These are phyloP conservation scores for Arenaria interpres DNA, from an alignment of 2,113 vertebrate genomes.

Conservation along the genomic window DNA sequence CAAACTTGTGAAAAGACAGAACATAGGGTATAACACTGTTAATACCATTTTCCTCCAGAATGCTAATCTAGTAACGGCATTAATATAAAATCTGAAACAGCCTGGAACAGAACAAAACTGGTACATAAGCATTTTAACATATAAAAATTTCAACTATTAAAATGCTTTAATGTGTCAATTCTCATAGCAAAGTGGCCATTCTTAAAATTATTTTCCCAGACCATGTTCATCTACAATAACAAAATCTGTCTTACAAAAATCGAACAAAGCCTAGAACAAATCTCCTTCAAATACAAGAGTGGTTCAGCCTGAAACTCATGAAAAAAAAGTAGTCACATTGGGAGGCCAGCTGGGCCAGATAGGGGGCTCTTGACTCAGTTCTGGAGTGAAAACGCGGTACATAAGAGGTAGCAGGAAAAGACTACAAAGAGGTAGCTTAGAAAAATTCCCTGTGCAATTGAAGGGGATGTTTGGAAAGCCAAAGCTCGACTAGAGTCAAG, in stretches of 20 bases:
- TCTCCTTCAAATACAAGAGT: background rate
- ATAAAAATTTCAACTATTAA: background rate
- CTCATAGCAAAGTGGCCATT: background rate
- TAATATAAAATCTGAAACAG: background rate
- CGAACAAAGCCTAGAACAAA: background rate
- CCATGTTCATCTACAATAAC: background rate
- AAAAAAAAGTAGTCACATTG: accelerated
- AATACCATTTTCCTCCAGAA: background rate
- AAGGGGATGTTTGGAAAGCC: background rate
- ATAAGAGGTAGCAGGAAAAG: background rate
- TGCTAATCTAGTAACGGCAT: background rate
- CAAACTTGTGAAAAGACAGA: background rate
- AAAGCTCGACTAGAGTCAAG: background rate
- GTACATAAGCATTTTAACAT: background rate
- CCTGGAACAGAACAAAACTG: background rate
- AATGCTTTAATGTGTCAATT: background rate
- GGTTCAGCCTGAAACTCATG: background rate
- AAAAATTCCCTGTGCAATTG: background rate
- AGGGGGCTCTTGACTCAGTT: background rate
- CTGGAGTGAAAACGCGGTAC: accelerated
- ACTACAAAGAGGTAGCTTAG: background rate
- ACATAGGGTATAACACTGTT: background rate
- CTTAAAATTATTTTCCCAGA: background rate
- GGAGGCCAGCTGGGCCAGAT: background rate
- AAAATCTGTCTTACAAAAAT: background rate